These are phyloP conservation scores for Gordius sp. DNA, from an alignment of 2,888 invertebrate species.

Conservation along the genomic window DNA sequence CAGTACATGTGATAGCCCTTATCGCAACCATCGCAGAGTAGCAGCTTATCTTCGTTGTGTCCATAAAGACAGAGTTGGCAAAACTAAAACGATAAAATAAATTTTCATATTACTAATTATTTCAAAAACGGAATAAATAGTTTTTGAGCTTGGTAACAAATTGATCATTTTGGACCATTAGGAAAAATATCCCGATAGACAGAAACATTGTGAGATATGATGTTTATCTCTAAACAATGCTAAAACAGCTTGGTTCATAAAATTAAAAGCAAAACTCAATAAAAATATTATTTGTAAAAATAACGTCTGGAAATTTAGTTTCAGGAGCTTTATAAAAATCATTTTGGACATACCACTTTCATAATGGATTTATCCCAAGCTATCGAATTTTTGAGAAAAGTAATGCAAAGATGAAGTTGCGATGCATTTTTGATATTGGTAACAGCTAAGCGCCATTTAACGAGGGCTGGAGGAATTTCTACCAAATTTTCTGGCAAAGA, in stretches of 20 bases:
- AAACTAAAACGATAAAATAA: conserved; percentile 38
- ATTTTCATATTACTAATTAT: conserved; percentile 2
- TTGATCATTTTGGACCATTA: no score
- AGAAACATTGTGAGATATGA: neutral
- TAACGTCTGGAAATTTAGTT: no score
- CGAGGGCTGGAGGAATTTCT: neutral
- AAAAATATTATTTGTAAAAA: no score
- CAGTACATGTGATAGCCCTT: conserved; percentile 95
- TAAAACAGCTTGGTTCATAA: no score
- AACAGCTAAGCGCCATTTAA: conserved; percentile 59
- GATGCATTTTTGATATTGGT: conserved; percentile 55
- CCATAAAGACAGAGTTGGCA: conserved; percentile 89
- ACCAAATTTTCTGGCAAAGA: no score
- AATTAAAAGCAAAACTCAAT: no score
- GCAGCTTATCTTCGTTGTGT: conserved; percentile 72
- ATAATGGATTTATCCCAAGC: conserved; percentile 98
- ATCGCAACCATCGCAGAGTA: conserved; percentile 88
- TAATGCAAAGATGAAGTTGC: conserved; percentile 61
- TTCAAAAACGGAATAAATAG: no score
- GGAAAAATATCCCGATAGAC: no score
- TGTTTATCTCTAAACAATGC: no score
- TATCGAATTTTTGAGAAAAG: conserved; percentile 59
- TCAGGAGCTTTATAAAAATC: no score
- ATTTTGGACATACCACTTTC: conserved; percentile 98
- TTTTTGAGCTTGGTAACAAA: no score